A percentile compares a stretch with the other conserved stretches of the same genome.
Evolutionary conservation across 1,140 invertebrate genomes (phyloP).

Genomic region (Drosophila grimshawi): DNA sequence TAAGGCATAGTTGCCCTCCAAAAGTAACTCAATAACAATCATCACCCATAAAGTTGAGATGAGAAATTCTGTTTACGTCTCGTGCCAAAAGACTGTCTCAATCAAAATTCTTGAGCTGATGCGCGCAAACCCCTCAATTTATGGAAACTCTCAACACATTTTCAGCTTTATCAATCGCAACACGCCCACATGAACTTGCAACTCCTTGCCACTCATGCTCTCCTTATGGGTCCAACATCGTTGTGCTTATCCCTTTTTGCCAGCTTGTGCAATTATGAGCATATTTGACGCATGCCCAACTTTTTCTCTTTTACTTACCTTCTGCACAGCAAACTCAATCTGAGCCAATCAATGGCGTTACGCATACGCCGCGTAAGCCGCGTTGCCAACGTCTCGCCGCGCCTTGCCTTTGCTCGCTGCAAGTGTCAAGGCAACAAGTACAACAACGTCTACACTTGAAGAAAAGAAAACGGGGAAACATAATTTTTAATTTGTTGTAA

Average conservation of each 20-base stretch:
- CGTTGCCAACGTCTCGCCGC: constrained; percentile 32
- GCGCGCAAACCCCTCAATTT: constrained; percentile 11
- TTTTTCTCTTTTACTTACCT: constrained; percentile 29
- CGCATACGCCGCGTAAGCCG: constrained; percentile 73
- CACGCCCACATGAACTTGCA: constrained; percentile 7
- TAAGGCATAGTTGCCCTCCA: not conserved
- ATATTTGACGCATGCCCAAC: constrained; percentile 50
- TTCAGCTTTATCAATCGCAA: constrained; percentile 21
- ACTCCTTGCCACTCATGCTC: not conserved
- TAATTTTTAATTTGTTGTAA: not conserved
- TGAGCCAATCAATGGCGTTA: constrained; percentile 71
- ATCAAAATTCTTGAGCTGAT: constrained; percentile 36
- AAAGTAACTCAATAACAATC: not conserved
- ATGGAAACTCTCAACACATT: constrained; percentile 17
- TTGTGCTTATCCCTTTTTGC: constrained; percentile 49
- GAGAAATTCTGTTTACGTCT: no score
- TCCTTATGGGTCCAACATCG: not conserved
- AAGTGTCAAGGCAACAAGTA: constrained; percentile 59
- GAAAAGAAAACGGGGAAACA: not conserved
- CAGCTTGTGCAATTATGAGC: constrained; percentile 63
- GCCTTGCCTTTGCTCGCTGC: not conserved
- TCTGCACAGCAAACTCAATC: constrained; percentile 44
- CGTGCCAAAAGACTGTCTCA: constrained; percentile 34
- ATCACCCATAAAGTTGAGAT: not conserved
- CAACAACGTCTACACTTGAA: constrained; percentile 40